Conservation (phyloP, 2,888 invertebrate genomes). For the Hirtodrosophila confusa region DNA sequence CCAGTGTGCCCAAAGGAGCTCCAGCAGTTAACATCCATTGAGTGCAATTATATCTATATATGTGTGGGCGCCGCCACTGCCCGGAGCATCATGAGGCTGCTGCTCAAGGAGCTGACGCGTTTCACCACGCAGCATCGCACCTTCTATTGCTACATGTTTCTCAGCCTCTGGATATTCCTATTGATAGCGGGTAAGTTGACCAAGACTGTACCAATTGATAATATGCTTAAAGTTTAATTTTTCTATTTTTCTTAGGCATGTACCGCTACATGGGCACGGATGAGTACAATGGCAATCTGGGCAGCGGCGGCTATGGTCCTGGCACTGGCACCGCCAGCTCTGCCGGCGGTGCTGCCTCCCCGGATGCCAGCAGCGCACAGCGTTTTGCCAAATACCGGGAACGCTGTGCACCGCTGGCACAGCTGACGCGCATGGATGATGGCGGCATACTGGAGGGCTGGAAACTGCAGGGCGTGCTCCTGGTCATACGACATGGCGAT, state of each 20-base stretch:
- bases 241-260: conserved; percentile 86
- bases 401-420: conserved; percentile 90
- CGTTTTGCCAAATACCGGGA: conserved; percentile 86
- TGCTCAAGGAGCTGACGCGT: conserved; percentile 86
- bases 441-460: conserved; percentile 85
- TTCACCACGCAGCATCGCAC: conserved; percentile 90
- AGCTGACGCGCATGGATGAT: conserved; percentile 89
- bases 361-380: conserved; percentile 42
- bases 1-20: conserved; percentile 28
- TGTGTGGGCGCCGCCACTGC: conserved; percentile 32
- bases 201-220: too few species aligned
- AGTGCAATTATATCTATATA: background rate
- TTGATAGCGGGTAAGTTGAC: conserved; percentile 88
- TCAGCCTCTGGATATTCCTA: conserved; percentile 92
- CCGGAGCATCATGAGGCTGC: conserved; percentile 63
- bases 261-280: conserved; percentile 90
- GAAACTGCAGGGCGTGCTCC: conserved; percentile 86
- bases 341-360: conserved; percentile 25
- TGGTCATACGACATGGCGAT: conserved; percentile 94
- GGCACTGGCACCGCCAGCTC: conserved; percentile 43
- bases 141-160: conserved; percentile 91
- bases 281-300: conserved; percentile 69
- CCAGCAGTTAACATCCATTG: conserved; percentile 2
- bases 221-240: conserved; percentile 44
- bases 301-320: conserved; percentile 45